Conservation (phyloP, 1,140 invertebrate species). For the Calliphora vicina region DNA sequence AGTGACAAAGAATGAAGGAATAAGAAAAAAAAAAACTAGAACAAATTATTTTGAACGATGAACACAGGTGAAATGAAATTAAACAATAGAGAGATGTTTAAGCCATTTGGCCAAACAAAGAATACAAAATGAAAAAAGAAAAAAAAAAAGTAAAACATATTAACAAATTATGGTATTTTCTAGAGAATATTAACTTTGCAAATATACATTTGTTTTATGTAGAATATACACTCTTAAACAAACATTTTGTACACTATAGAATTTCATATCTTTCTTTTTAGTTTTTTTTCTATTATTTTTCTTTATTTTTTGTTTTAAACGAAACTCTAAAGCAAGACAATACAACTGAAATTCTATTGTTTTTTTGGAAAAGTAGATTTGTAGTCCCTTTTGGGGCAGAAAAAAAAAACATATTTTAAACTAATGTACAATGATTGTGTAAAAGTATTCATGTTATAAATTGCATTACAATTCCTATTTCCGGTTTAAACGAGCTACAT, state of each 20-base stretch:
- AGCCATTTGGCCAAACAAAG: background rate
- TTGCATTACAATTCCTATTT: background rate
- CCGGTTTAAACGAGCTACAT: background rate
- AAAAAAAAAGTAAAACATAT: background rate
- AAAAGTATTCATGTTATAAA: conserved; percentile 7
- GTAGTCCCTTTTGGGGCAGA: background rate
- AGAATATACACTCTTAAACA: too few relatives aligned
- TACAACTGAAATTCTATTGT: background rate
- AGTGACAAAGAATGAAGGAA: background rate
- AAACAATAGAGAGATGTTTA: background rate
- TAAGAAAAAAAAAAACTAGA: background rate
- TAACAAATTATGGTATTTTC: conserved; percentile 24
- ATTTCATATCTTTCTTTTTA: background rate
- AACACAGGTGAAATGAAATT: background rate
- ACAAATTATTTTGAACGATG: background rate
- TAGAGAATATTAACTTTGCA: conserved; percentile 8
- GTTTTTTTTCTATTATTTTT: background rate
- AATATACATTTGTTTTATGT: background rate
- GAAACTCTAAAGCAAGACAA: background rate
- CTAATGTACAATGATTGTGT: background rate
- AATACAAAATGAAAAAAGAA: background rate
- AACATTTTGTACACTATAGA: too few relatives aligned
- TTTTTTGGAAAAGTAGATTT: background rate
- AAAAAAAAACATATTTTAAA: background rate
- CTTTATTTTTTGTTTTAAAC: background rate